Conservation (phyloP, 2,797 vertebrate genomes). For the Morus bassanus region DNA sequence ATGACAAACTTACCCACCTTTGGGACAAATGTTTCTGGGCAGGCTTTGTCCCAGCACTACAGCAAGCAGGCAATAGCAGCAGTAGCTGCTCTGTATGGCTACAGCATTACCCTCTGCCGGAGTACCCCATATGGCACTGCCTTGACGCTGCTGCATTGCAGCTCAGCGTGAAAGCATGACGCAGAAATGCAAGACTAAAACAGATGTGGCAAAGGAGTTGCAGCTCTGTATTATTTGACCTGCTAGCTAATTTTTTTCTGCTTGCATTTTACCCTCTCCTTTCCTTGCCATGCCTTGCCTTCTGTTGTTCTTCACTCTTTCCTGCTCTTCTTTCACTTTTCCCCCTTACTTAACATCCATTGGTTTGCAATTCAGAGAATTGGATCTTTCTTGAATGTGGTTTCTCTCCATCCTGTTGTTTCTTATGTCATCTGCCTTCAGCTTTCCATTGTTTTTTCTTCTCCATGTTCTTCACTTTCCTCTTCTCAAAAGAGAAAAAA, state of each 20-base stretch:
- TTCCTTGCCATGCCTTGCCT: background rate
- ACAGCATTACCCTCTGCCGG: rapidly evolving
- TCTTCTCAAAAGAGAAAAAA: background rate
- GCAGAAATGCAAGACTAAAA: background rate
- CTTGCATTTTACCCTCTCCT: background rate
- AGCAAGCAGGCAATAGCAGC: rapidly evolving
- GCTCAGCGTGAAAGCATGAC: rapidly evolving
- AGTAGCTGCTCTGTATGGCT: background rate
- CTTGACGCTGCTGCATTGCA: rapidly evolving
- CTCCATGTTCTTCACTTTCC: background rate
- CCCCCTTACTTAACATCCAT: background rate
- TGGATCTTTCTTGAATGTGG: background rate
- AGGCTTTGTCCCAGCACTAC: background rate
- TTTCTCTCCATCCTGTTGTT: background rate
- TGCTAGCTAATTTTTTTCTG: background rate
- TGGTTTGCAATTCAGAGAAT: background rate
- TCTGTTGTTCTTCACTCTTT: background rate
- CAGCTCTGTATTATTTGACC: background rate
- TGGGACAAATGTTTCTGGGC: background rate
- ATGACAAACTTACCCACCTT: background rate
- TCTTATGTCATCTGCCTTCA: background rate
- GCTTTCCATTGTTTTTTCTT: background rate
- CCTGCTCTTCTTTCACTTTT: background rate
- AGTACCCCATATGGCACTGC: background rate
- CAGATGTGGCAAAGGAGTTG: background rate